phyloP scores from a whole-genome alignment of 1,140 invertebrate genomes.

The Sipha flava region DNA sequence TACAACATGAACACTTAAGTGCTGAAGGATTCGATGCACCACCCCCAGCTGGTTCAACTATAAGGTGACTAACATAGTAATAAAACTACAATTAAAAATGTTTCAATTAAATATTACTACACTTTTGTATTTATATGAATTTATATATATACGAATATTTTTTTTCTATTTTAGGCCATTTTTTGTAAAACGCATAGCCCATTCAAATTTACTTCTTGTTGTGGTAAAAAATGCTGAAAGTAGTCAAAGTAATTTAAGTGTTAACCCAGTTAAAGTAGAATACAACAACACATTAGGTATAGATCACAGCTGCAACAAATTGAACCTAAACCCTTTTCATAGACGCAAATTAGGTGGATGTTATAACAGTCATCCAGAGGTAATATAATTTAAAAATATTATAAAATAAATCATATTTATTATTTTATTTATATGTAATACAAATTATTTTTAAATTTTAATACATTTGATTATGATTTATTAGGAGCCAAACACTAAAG shows the following conservation, averaged over 20 bases:
- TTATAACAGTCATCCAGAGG: conserved; percentile 61
- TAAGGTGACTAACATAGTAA: not conserved
- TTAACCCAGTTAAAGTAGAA: conserved; percentile 35
- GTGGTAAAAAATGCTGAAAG: conserved; percentile 53
- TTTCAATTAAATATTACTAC: no score
- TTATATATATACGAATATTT: not conserved
- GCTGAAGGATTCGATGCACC: conserved; percentile 37
- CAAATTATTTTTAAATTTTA: not conserved
- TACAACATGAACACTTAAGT: conserved; percentile 35
- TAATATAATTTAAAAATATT: conserved; percentile 38
- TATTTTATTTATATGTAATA: not conserved
- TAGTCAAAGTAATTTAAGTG: conserved; percentile 36
- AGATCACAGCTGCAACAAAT: conserved; percentile 58
- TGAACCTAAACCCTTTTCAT: conserved; percentile 57
- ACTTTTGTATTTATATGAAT: no score
- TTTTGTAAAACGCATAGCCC: conserved; percentile 59
- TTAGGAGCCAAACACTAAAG: conserved; percentile 16
- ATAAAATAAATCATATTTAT: not conserved
- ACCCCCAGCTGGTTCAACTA: conserved; percentile 34
- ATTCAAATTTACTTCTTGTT: conserved; percentile 71
- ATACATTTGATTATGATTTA: not conserved
- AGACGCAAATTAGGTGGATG: conserved; percentile 60
- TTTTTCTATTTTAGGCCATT: conserved; percentile 52
- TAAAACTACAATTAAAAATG: not conserved
- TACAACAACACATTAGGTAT: conserved; percentile 28